Conservation (phyloP, 2,797 vertebrate species). For the Telmatherina bonti region DNA sequence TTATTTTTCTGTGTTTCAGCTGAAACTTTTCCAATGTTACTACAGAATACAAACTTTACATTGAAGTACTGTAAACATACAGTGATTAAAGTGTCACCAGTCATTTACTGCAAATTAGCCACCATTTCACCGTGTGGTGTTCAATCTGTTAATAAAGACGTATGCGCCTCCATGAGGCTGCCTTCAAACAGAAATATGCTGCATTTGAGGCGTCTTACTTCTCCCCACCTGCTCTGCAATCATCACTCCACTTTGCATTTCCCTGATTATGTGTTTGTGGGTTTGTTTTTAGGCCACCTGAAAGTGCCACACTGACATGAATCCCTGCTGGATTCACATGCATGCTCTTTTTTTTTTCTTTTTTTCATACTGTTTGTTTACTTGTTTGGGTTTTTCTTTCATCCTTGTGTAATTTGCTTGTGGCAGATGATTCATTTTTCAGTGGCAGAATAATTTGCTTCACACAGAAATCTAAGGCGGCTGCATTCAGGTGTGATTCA, state of each 20-base stretch:
- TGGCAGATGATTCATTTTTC: conserved; percentile 51
- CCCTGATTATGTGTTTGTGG: not conserved
- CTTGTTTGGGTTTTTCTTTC: conserved; percentile 60
- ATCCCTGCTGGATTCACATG: conserved; percentile 36
- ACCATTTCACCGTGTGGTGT: not conserved
- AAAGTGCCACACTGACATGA: conserved; percentile 47
- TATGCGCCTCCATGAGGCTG: not conserved
- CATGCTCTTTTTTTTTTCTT: not conserved
- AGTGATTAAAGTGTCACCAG: not conserved
- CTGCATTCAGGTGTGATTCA: conserved; percentile 55
- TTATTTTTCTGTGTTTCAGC: not conserved
- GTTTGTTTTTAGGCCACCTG: conserved; percentile 33
- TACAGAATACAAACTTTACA: no score
- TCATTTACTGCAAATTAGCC: not conserved
- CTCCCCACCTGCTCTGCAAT: conserved; percentile 10
- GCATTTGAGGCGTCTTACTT: conserved; percentile 1
- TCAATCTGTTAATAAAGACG: conserved; percentile 1
- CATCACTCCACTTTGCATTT: not conserved
- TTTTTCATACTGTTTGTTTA: conserved; percentile 52
- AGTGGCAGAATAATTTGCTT: conserved; percentile 62
- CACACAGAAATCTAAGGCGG: conserved; percentile 46
- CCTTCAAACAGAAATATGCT: conserved; percentile 1
- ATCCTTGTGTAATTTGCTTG: conserved; percentile 53
- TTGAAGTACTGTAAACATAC: no score
- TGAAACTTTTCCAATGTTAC: not conserved